Evolutionary conservation across 2,113 vertebrate genomes (phyloP).

Genomic region (Thomomys bottae): DNA sequence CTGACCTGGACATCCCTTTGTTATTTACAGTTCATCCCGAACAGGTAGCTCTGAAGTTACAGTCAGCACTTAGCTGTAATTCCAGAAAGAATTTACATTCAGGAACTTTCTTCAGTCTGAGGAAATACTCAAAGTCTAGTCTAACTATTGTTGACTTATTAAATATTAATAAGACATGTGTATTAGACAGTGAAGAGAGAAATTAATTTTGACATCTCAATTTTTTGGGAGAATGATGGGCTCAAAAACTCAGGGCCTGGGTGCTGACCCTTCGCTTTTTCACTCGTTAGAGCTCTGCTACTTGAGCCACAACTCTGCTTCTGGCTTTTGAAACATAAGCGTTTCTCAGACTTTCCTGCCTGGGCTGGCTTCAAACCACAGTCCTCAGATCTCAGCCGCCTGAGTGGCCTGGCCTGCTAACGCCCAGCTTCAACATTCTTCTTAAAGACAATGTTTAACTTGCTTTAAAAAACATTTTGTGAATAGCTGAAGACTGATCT

Average conservation of each 20-base stretch:
- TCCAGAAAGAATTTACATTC: background rate
- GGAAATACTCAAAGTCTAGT: background rate
- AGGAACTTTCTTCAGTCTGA: background rate
- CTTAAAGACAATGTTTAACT: conserved; percentile 69
- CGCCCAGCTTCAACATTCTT: conserved; percentile 44
- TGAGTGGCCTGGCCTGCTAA: no score
- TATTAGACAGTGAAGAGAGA: background rate
- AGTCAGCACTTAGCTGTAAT: background rate
- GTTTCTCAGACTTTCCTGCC: no score
- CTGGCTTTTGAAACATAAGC: no score
- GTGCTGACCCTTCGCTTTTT: no score
- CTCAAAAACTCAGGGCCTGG: no score
- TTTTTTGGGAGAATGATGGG: no score
- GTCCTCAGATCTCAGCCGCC: no score
- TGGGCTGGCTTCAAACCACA: no score
- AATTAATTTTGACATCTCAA: conserved; percentile 46
- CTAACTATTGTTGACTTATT: conserved; percentile 39
- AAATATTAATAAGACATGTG: conserved; percentile 35
- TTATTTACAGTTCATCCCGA: background rate
- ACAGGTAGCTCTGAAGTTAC: background rate
- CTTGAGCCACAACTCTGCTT: no score
- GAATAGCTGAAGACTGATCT: conserved; percentile 52
- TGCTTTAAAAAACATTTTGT: conserved; percentile 65
- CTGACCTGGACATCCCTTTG: background rate
- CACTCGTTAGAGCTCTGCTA: no score